Conservation (phyloP, 2,797 vertebrate genomes). For the Sparidentex hasta region DNA sequence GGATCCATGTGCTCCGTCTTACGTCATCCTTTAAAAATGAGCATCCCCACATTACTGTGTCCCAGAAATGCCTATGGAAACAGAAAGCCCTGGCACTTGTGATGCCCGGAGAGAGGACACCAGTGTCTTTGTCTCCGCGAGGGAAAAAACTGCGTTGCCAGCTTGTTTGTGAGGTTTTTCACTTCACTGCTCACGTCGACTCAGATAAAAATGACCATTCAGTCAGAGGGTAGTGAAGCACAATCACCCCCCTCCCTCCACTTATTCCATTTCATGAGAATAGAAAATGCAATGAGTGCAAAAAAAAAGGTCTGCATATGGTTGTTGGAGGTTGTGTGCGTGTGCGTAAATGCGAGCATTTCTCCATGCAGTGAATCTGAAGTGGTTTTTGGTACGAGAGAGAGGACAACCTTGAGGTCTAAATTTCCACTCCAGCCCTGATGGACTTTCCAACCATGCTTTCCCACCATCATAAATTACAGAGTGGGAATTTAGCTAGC, state of each 20-base stretch:
- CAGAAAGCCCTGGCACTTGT: constrained; percentile 49
- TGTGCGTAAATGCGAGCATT: constrained; percentile 21
- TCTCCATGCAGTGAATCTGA: constrained; percentile 53
- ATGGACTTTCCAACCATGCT: constrained; percentile 64
- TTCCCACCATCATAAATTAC: constrained; percentile 79
- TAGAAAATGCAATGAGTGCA: constrained; percentile 67
- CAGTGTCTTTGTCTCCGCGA: constrained; percentile 76
- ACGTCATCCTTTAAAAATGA: constrained; percentile 75
- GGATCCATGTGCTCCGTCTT: constrained; percentile 72
- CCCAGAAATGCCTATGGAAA: constrained; percentile 74
- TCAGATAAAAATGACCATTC: constrained; percentile 79
- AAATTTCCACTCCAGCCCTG: constrained; percentile 65
- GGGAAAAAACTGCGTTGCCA: constrained; percentile 57
- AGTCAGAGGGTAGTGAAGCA: constrained; percentile 54
- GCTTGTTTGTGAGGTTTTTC: constrained; percentile 80
- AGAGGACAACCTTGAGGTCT: constrained; percentile 75
- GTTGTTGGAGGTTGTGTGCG: constrained; percentile 37
- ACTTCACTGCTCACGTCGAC: constrained; percentile 78
- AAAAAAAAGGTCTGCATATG: constrained; percentile 37
- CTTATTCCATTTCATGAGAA: constrained; percentile 59
- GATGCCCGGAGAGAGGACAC: constrained; percentile 72
- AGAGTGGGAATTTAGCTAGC: constrained; percentile 74
- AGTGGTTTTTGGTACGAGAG: constrained; percentile 72
- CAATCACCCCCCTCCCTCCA: constrained; percentile 19
- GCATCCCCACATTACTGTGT: constrained; percentile 62